Evolutionary conservation across 2,888 invertebrate genomes (phyloP).

Genomic region (Tiphia femorata): DNA sequence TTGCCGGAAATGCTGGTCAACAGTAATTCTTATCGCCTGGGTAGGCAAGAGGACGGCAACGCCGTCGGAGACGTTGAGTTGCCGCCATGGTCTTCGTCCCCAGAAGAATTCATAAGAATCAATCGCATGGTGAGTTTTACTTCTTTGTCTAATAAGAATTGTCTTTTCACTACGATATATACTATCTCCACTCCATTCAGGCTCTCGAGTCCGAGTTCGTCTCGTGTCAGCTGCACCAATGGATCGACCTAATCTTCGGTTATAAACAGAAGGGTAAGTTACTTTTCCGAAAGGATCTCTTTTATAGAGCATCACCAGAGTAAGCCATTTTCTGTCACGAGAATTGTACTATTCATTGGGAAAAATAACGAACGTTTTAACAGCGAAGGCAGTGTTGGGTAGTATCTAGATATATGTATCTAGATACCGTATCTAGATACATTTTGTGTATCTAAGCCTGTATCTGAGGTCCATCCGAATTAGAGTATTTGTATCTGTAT

Average conservation of each 20-base stretch:
- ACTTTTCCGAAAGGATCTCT: not conserved
- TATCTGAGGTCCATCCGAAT: too few relatives aligned
- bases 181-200: conserved; percentile 64
- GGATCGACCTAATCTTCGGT: conserved; percentile 99
- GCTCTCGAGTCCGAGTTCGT: conserved; percentile 99
- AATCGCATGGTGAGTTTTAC: conserved; percentile 85
- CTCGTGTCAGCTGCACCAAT: conserved; percentile 99
- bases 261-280: conserved; percentile 95
- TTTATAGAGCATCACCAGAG: not conserved
- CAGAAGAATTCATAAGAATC: conserved; percentile 97
- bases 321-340: not conserved
- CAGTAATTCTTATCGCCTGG: conserved; percentile 85
- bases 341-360: not conserved
- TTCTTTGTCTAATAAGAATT: not conserved
- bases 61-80: conserved; percentile 88
- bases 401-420: too few relatives aligned
- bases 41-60: conserved; percentile 86
- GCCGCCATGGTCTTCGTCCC: conserved; percentile 96
- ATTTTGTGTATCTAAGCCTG: too few relatives aligned
- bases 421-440: too few relatives aligned
- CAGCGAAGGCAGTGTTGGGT: too few relatives aligned
- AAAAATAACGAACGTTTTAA: not conserved
- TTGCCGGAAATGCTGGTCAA: conserved; percentile 99
- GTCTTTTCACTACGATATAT: not conserved
- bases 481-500: too few relatives aligned